A percentile compares a stretch with the other conserved stretches of the same genome.
These are phyloP conservation scores for Standfussiana lucernea DNA, from an alignment of 2,888 invertebrate species.

Conservation along the genomic window DNA sequence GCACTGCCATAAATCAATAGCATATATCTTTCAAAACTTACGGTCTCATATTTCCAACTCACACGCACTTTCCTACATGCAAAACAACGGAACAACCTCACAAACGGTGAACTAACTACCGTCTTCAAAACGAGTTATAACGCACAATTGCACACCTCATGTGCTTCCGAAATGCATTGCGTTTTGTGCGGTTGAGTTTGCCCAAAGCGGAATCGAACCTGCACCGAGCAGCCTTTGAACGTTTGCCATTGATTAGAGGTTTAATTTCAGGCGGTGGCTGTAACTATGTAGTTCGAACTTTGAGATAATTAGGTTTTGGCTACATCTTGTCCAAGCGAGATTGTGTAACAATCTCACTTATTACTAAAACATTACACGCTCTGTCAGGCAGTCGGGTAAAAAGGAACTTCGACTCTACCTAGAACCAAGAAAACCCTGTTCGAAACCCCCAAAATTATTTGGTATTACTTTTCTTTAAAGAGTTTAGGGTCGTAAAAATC, in stretches of 20 bases:
- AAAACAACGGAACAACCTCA: background rate
- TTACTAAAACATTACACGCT: background rate
- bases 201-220: constrained; percentile 48
- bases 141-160: constrained; percentile 65
- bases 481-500: background rate
- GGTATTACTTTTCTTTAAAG: background rate
- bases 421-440: background rate
- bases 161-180: constrained; percentile 70
- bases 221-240: constrained; percentile 44
- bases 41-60: background rate
- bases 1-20: background rate
- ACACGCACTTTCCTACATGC: background rate
- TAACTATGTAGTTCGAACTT: constrained; percentile 15
- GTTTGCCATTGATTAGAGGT: constrained; percentile 28
- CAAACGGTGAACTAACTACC: constrained; percentile 14
- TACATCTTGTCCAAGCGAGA: background rate
- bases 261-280: constrained; percentile 27
- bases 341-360: background rate
- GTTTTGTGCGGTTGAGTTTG: constrained; percentile 51
- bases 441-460: background rate
- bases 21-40: background rate
- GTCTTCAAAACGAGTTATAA: constrained; percentile 44
- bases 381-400: background rate
- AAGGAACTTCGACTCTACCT: too few relatives aligned
- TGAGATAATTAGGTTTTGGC: constrained; percentile 25